Percentiles rank a stretch among this genome's conserved stretches.
Conservation (phyloP, 1,140 invertebrate genomes). For the Apis laboriosa region DNA sequence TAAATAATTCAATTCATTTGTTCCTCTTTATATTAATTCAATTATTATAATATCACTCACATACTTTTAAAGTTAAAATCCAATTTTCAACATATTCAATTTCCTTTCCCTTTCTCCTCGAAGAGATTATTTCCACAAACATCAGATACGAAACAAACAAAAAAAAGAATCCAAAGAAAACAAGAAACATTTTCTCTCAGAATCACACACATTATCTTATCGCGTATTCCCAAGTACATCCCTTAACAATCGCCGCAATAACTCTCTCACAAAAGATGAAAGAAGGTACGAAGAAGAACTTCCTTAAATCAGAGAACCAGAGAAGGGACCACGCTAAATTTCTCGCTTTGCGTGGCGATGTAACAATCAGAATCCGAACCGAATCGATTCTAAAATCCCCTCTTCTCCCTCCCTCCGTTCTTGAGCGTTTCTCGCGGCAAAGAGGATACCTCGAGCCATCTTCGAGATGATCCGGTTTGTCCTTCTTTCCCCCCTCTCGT, state of each 20-base stretch:
- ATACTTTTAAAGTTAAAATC: no score
- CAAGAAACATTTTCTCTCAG: background rate
- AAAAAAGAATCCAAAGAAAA: background rate
- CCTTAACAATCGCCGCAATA: slow-evolving; percentile 9
- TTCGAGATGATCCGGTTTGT: slow-evolving; percentile 46
- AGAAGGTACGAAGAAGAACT: background rate
- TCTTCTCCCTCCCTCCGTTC: background rate
- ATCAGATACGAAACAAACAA: background rate
- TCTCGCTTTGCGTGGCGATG: slow-evolving; percentile 8
- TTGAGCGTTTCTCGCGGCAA: background rate
- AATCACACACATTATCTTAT: background rate
- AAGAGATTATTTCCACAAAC: background rate
- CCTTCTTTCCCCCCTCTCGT: background rate
- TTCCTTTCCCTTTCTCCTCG: background rate
- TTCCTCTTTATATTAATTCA: no score
- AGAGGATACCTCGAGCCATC: slow-evolving; percentile 17
- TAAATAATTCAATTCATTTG: no score
- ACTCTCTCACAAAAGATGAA: background rate
- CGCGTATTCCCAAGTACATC: background rate
- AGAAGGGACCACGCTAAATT: background rate
- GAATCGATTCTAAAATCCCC: slow-evolving; percentile 14
- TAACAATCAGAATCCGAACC: slow-evolving; percentile 3
- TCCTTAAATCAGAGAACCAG: no score
- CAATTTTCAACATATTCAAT: background rate
- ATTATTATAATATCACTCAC: no score